These are phyloP conservation scores for Aleiodes alternator DNA, from an alignment of 2,888 invertebrate genomes.

Conservation along the genomic window DNA sequence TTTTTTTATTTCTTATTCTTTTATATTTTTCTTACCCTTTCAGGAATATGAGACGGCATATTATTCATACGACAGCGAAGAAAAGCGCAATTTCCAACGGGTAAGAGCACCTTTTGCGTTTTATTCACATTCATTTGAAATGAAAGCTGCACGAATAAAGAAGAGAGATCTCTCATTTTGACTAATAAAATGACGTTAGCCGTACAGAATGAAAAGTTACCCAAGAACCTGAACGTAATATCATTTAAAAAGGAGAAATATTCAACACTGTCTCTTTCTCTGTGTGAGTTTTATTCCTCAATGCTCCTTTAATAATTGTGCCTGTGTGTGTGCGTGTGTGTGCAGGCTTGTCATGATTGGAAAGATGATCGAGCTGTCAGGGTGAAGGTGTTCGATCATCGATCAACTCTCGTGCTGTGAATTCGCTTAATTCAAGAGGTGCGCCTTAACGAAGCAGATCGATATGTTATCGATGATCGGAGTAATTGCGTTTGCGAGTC, in stretches of 20 bases:
- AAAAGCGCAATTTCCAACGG: slow-evolving; percentile 33
- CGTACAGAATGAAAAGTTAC: background rate
- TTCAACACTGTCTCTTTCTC: background rate
- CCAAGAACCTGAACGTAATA: slow-evolving; percentile 2
- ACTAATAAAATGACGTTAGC: slow-evolving; percentile 31
- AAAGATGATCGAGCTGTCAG: slow-evolving; percentile 43
- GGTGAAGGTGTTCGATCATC: slow-evolving; percentile 49
- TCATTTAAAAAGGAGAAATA: slow-evolving; percentile 6
- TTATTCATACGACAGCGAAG: slow-evolving; percentile 32
- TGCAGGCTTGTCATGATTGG: slow-evolving; percentile 33
- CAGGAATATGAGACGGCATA: slow-evolving; percentile 28
- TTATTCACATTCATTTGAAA: slow-evolving; percentile 32
- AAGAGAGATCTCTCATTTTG: slow-evolving; percentile 15
- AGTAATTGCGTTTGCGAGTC: slow-evolving; percentile 49
- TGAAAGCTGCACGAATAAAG: slow-evolving; percentile 26
- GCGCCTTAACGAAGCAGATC: slow-evolving; percentile 61
- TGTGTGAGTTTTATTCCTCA: background rate
- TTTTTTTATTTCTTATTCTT: slow-evolving; percentile 14
- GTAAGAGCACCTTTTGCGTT: slow-evolving; percentile 31
- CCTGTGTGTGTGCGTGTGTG: background rate
- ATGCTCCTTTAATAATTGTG: background rate
- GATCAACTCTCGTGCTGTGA: slow-evolving; percentile 52
- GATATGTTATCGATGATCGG: slow-evolving; percentile 59
- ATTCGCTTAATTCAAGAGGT: slow-evolving; percentile 51
- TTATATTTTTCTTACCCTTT: slow-evolving; percentile 27